These are phyloP conservation scores for Noctua janthina DNA, from an alignment of 2,888 invertebrate genomes.

Conservation along the genomic window DNA sequence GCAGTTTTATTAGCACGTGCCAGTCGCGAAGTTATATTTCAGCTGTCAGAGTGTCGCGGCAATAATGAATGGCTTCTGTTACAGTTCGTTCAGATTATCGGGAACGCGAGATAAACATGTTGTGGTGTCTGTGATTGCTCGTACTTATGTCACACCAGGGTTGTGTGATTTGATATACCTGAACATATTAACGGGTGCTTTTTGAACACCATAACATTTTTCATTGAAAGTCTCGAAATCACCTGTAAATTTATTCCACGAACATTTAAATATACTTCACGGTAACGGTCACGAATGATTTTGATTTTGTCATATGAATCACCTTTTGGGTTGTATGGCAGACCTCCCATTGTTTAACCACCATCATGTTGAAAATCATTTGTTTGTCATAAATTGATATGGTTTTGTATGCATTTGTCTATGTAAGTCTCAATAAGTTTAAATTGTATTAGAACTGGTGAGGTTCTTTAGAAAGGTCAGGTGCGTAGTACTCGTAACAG, in stretches of 20 bases:
- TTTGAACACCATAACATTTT: neutral
- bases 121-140: slow-evolving; percentile 36
- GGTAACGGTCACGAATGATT: too few relatives aligned
- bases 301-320: neutral
- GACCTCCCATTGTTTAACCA: neutral
- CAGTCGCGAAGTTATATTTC: slow-evolving; percentile 53
- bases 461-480: too few relatives aligned
- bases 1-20: slow-evolving; percentile 59
- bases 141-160: neutral
- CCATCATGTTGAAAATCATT: neutral
- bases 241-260: neutral
- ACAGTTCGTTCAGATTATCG: slow-evolving; percentile 49
- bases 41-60: slow-evolving; percentile 62
- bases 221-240: neutral
- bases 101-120: slow-evolving; percentile 51
- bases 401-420: too few relatives aligned
- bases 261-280: too few relatives aligned
- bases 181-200: neutral
- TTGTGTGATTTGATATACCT: neutral
- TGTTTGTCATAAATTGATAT: neutral
- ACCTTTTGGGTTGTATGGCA: neutral
- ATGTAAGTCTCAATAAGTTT: too few relatives aligned
- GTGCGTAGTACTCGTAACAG: too few relatives aligned
- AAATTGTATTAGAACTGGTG: too few relatives aligned
- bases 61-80: slow-evolving; percentile 61